These are phyloP conservation scores for Parapristionchus giblindavisi DNA, from an alignment of 2,888 invertebrate species.

Conservation along the genomic window DNA sequence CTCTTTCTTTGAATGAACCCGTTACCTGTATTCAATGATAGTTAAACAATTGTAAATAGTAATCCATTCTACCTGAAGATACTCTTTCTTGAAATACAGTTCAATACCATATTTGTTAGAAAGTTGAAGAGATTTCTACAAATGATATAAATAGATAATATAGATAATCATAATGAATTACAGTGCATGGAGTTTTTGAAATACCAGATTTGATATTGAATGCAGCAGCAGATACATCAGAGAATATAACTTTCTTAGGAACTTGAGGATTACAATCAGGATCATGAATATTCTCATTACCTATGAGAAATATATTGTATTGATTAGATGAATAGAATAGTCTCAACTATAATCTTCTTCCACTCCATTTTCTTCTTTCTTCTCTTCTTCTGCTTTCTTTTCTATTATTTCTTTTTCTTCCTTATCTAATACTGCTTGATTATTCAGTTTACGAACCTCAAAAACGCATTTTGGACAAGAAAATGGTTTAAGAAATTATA, in stretches of 20 bases:
- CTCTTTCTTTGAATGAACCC: conserved; percentile 95
- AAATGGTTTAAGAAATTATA: too few species aligned
- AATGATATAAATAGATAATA: conserved; percentile 37
- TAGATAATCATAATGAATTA: conserved; percentile 70
- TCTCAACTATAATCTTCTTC: neutral
- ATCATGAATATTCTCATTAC: conserved; percentile 45
- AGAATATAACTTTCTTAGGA: conserved; percentile 61
- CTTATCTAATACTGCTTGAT: conserved; percentile 40
- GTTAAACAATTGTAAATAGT: neutral
- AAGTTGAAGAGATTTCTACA: conserved; percentile 85
- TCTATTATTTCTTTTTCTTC: neutral
- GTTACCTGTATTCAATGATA: conserved; percentile 75
- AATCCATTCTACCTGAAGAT: conserved; percentile 77
- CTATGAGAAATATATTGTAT: neutral
- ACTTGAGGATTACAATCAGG: conserved; percentile 64
- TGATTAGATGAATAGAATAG: neutral
- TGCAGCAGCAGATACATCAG: conserved; percentile 76
- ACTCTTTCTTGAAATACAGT: conserved; percentile 91
- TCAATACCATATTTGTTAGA: conserved; percentile 81
- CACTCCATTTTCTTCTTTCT: conserved; percentile 32
- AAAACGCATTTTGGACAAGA: too few species aligned
- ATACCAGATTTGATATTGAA: conserved; percentile 86
- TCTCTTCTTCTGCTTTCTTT: neutral
- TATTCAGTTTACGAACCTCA: conserved; percentile 49
- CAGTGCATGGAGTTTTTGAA: conserved; percentile 85